Evolutionary conservation across 2,797 vertebrate genomes (phyloP), one percentile per base, ranked within the genome.

Genomic region (Pterois miles): DNA sequence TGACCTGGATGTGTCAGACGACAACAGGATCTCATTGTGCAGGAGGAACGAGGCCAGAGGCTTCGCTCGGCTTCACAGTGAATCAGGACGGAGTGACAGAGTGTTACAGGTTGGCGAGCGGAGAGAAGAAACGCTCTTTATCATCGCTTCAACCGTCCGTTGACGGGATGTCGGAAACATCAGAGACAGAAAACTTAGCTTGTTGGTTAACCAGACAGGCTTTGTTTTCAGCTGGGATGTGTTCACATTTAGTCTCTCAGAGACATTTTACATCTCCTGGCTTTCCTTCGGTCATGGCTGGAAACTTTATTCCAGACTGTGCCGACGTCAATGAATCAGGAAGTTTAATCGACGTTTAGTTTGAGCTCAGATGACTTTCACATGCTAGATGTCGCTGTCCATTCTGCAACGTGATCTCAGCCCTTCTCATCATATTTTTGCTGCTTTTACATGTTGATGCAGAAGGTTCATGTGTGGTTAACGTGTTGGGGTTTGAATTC

Each of bases 1-100:
- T 81, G 83, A 85, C 87, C 87, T 72, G 80, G 87, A 83, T 82
- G 70, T 82, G 85, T 87, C 87, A 75, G 71, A 71, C 27, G 29
- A 23, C 69, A 65, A 16, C 23, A n/a, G 36, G 76, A 57, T 54
- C 72, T 31, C 60, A 1, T n/a, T 83, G 81, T 60, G 38, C 65
- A 69, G 70, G 33, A 73, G 78, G 43, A 83, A 34, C 72, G 22
- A 64, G 78, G 72, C 76, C 75, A 29, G 5, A 46, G 67, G 72
- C 80, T 58, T 68, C 10, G 57, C 65, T 57, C 20, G 1, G 0
- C 33, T 80, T 66, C 66, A 68, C 81, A 18, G 33, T 46, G 4
- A 65, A 48, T 78, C 74, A 14, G 20, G 38, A 67, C 0, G 13
- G 33, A 66, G 34, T 3, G 78, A 74, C 69, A 20, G 16, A 31